Evolutionary conservation across 2,113 vertebrate species (phyloP).

Genomic region (Hepsetus odoe): DNA sequence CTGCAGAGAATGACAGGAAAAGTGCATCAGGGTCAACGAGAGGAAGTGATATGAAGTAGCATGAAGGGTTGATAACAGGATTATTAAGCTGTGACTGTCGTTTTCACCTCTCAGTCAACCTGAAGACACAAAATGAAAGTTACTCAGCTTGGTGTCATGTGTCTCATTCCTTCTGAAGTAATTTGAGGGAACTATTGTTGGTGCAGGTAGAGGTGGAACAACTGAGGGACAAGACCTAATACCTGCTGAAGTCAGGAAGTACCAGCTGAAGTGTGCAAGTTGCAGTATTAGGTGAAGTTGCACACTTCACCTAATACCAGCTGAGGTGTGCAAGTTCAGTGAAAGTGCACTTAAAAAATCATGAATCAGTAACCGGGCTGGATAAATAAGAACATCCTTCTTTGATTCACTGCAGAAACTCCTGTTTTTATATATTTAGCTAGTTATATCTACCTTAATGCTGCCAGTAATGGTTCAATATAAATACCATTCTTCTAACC

Average conservation of each 20-base stretch:
- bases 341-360: background rate
- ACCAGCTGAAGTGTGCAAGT: background rate
- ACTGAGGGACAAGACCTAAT: background rate
- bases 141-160: background rate
- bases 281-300: no score
- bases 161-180: background rate
- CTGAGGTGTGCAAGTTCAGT: background rate
- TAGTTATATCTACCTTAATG: no score
- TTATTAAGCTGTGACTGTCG: slow-evolving; percentile 31
- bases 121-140: background rate
- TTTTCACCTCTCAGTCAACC: slow-evolving; percentile 1
- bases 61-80: slow-evolving; percentile 22
- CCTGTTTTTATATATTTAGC: background rate
- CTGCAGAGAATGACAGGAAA: slow-evolving; percentile 44
- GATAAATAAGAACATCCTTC: background rate
- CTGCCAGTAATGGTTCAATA: background rate
- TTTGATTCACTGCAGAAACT: background rate
- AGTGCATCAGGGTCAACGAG: slow-evolving; percentile 27
- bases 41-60: slow-evolving; percentile 14
- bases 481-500: no score
- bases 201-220: background rate
- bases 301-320: no score
- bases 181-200: background rate
- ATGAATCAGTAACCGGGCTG: background rate
- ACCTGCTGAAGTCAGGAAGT: no score